Evolutionary conservation across 2,888 invertebrate genomes (phyloP), one percentile per base, ranked within the genome.

Genomic region (Apoda limacodes): DNA sequence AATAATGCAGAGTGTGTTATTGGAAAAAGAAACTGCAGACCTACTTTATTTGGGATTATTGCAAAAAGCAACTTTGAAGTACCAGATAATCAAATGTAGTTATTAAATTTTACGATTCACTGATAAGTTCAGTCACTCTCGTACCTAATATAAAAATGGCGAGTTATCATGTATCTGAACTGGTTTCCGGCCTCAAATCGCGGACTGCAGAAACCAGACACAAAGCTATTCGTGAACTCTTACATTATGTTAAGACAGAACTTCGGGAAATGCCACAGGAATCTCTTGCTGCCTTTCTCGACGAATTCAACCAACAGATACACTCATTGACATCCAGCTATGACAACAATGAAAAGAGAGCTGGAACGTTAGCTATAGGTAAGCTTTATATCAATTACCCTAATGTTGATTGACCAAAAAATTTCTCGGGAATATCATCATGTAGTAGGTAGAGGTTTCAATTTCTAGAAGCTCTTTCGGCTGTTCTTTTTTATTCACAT

Each of bases 231-330:
- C 87, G 91, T 40, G 95, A 96, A 48, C 81, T 98, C 22, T 88
- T 92, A 45, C 87, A 92, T 40, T 97, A 93, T 63, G 93, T 92
- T 2, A 93, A 92, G 62, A 93, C 92, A 6, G 95, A 95, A 52
- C 66, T 95, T 33, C 84, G 93, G 2, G 95, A 95, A 72, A 90
- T 93, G 67, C 88, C 93, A 1, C 88, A 89, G 29, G 97, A 97
- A 54, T 90, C 92, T 48, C 83, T 94, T 39, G 87, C 89, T 17
- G 84, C 87, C 32, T 93, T 96, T 52, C 88, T 97, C 61, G 97
- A 98, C 59, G 93, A 95, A 42, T 94, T 97, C 55, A 95, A 96
- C 63, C 93, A 94, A 60, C 92, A 95, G 54, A 96, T 98, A 43
- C 94, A 93, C 60, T 90, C 93, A 55, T 90, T 97, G 90, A 94